These are phyloP conservation scores for Choreutis nemorana DNA, from an alignment of 2,888 invertebrate genomes.

Conservation along the genomic window DNA sequence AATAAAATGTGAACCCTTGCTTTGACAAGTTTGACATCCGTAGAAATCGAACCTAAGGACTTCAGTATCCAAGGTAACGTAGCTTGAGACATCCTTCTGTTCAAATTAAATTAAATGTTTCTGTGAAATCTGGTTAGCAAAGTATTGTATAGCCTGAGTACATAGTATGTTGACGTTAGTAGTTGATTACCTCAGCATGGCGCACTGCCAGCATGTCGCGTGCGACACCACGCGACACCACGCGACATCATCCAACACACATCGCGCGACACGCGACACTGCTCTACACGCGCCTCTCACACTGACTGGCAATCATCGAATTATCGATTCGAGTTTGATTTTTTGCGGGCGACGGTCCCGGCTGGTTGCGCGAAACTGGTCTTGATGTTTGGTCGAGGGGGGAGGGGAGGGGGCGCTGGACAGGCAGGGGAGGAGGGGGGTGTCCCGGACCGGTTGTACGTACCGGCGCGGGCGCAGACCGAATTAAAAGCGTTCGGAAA, in stretches of 20 bases:
- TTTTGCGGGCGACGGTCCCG: slow-evolving; percentile 9
- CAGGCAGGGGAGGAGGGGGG: slow-evolving; percentile 5
- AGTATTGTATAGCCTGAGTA: too few relatives aligned
- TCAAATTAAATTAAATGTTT: too few relatives aligned
- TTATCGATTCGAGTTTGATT: slow-evolving; percentile 9
- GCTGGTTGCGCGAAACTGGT: slow-evolving; percentile 4
- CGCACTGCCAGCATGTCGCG: slow-evolving; percentile 39
- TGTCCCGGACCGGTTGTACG: slow-evolving; percentile 7
- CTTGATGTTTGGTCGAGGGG: slow-evolving; percentile 1
- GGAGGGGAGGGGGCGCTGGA: slow-evolving; percentile 5
- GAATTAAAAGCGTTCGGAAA: slow-evolving; percentile 1
- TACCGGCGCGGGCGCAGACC: slow-evolving; percentile 8
- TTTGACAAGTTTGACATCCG: too few relatives aligned
- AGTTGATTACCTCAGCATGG: slow-evolving; percentile 38
- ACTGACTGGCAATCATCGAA: slow-evolving; percentile 5
- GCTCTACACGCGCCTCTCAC: background rate
- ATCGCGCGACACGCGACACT: slow-evolving; percentile 1
- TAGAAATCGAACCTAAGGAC: too few relatives aligned
- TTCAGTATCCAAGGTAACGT: too few relatives aligned
- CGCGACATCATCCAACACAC: slow-evolving; percentile 12
- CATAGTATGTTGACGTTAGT: too few relatives aligned
- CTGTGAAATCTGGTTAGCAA: too few relatives aligned
- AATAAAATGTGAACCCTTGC: too few relatives aligned
- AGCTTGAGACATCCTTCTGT: too few relatives aligned
- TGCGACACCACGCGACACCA: slow-evolving; percentile 24